Conservation (phyloP, 2,113 vertebrate species). For the Donacobius atricapilla region DNA sequence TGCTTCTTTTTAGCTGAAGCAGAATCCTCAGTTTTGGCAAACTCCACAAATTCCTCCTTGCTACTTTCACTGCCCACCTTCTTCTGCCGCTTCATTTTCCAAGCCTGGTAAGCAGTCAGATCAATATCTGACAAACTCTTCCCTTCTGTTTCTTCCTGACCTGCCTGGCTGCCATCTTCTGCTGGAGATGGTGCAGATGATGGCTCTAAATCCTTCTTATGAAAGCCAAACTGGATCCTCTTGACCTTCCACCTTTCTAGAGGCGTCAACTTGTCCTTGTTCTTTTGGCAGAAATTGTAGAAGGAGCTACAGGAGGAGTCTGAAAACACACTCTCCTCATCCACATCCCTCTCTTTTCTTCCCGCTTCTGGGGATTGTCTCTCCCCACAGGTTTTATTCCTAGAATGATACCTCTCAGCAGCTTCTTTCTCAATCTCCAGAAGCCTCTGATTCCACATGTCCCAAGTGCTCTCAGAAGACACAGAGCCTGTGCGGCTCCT, state of each 20-base stretch:
- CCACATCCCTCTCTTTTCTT: constrained; percentile 65
- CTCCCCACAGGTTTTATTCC: constrained; percentile 21
- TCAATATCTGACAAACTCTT: constrained; percentile 75
- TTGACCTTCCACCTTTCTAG: constrained; percentile 94
- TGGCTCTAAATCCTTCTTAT: constrained; percentile 81
- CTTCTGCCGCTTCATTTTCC: constrained; percentile 90
- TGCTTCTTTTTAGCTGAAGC: constrained; percentile 82
- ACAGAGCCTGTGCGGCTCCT: constrained; percentile 64
- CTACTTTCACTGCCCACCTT: constrained; percentile 82
- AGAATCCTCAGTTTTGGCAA: constrained; percentile 81
- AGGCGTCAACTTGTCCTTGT: constrained; percentile 88
- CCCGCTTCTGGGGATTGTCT: background rate
- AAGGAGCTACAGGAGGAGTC: constrained; percentile 82
- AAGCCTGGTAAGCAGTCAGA: constrained; percentile 90
- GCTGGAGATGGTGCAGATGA: constrained; percentile 45
- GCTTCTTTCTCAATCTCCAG: constrained; percentile 88
- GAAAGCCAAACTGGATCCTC: constrained; percentile 94
- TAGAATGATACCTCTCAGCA: constrained; percentile 64
- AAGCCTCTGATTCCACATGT: constrained; percentile 88
- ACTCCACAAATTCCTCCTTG: constrained; percentile 82
- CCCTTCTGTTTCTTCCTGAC: constrained; percentile 34
- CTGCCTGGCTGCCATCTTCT: constrained; percentile 41
- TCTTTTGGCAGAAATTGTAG: constrained; percentile 91
- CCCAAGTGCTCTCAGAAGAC: constrained; percentile 83
- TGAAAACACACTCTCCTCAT: constrained; percentile 83